Evolutionary conservation across 2,888 invertebrate species (phyloP).

Genomic region (Orchesellides sinensis): DNA sequence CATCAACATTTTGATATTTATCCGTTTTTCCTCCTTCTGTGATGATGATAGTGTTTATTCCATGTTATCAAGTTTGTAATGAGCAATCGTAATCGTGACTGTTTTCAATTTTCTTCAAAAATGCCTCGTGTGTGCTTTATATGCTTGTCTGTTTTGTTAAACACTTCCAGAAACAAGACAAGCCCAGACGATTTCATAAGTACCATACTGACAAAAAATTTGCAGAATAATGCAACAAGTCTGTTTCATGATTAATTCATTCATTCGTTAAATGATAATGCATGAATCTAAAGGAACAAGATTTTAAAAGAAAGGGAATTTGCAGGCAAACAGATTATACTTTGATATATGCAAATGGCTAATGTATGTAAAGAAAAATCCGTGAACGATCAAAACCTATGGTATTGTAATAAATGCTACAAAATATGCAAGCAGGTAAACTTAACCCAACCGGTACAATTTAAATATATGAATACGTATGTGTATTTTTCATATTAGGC

Average conservation of each 20-base stretch:
- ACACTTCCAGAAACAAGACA: background rate
- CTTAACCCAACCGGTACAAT: too few species aligned
- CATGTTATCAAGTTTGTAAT: constrained; percentile 28
- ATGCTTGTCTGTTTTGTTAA: background rate
- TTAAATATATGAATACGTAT: too few species aligned
- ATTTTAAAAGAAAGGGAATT: background rate
- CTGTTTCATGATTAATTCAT: constrained; percentile 50
- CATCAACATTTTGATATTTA: background rate
- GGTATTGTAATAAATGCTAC: too few species aligned
- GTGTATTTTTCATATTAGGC: too few species aligned
- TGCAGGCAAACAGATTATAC: background rate
- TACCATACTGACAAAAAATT: background rate
- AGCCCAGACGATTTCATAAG: background rate
- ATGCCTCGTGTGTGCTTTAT: background rate
- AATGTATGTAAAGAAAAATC: constrained; percentile 14
- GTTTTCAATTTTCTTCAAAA: constrained; percentile 21
- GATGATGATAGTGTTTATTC: constrained; percentile 32
- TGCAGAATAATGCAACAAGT: constrained; percentile 12
- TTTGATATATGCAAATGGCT: constrained; percentile 12
- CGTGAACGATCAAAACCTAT: too few species aligned
- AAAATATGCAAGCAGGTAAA: too few species aligned
- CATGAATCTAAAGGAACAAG: background rate
- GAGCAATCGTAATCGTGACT: constrained; percentile 29
- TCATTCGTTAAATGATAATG: too few species aligned
- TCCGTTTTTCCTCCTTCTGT: constrained; percentile 12